phyloP scores from a whole-genome alignment of 2,888 invertebrate genomes.

The Furcula furcula region DNA sequence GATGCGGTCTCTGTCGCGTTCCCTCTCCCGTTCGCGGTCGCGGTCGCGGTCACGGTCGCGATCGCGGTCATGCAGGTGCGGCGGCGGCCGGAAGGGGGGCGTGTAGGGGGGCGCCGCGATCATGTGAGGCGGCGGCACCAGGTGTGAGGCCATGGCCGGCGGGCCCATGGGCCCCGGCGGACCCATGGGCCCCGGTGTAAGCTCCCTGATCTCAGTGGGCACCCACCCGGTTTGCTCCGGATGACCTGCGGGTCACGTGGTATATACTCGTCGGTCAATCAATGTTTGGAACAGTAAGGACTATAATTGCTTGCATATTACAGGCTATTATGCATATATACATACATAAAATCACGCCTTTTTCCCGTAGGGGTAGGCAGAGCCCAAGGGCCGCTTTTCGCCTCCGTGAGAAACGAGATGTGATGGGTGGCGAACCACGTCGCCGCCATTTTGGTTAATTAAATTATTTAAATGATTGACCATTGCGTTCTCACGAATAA shows the following conservation, averaged over 20 bases:
- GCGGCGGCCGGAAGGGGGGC: constrained; percentile 45
- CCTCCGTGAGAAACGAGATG: too few relatives aligned
- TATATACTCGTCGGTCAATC: too few relatives aligned
- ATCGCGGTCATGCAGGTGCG: constrained; percentile 56
- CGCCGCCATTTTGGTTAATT: too few relatives aligned
- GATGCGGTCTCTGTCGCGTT: constrained; percentile 27
- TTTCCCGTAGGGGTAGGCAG: too few relatives aligned
- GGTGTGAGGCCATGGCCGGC: constrained; percentile 49
- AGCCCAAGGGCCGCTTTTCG: too few relatives aligned
- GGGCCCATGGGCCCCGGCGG: constrained; percentile 38
- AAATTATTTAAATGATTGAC: too few relatives aligned
- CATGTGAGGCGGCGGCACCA: constrained; percentile 39
- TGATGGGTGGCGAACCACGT: too few relatives aligned
- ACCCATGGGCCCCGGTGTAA: constrained; percentile 83
- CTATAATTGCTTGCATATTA: too few relatives aligned
- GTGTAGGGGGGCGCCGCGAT: constrained; percentile 52
- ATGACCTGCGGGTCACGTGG: constrained; percentile 40
- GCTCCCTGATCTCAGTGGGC: constrained; percentile 85
- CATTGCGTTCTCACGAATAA: too few relatives aligned
- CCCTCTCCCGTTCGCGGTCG: constrained; percentile 53
- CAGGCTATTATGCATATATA: too few relatives aligned
- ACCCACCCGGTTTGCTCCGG: constrained; percentile 81
- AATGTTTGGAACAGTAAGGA: too few relatives aligned
- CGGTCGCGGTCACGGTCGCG: constrained; percentile 72
- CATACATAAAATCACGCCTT: too few relatives aligned